phyloP scores from a whole-genome alignment of 1,140 invertebrate genomes.

The Rhyzopertha dominica region DNA sequence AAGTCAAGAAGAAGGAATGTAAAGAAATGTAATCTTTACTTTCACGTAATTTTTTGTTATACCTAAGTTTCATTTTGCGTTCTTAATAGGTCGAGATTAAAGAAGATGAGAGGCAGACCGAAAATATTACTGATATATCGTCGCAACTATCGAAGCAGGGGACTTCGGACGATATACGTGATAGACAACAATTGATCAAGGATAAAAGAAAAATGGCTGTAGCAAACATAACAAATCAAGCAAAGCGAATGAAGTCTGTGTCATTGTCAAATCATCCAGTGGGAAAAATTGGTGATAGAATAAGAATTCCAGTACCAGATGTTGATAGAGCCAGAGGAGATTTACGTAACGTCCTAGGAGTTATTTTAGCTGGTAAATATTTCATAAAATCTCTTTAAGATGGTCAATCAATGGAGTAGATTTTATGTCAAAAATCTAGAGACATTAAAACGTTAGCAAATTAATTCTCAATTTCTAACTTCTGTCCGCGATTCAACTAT shows the following conservation, averaged over 20 bases:
- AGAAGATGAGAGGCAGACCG: neutral
- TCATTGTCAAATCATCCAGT: neutral
- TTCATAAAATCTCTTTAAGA: no score
- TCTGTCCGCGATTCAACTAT: no score
- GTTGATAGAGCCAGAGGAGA: no score
- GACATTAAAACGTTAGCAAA: no score
- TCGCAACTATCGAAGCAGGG: conserved; percentile 2
- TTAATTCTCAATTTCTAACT: no score
- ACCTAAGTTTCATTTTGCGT: neutral
- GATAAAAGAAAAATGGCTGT: neutral
- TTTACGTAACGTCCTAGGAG: no score
- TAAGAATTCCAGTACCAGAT: conserved; percentile 7
- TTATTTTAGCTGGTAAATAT: no score
- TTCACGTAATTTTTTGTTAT: neutral
- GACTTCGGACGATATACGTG: no score
- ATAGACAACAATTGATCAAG: no score
- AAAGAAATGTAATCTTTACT: neutral
- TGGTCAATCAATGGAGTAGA: no score
- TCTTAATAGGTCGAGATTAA: neutral
- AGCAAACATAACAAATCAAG: conserved; percentile 1
- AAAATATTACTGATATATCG: conserved; percentile 3
- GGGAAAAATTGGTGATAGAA: conserved; percentile 1
- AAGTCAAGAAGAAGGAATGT: neutral
- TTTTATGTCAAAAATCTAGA: no score
- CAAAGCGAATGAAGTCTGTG: conserved; percentile 4